Evolutionary conservation across 1,140 invertebrate species (phyloP), one percentile per base, ranked within the genome.

Genomic region (Drosophila mojavensis): DNA sequence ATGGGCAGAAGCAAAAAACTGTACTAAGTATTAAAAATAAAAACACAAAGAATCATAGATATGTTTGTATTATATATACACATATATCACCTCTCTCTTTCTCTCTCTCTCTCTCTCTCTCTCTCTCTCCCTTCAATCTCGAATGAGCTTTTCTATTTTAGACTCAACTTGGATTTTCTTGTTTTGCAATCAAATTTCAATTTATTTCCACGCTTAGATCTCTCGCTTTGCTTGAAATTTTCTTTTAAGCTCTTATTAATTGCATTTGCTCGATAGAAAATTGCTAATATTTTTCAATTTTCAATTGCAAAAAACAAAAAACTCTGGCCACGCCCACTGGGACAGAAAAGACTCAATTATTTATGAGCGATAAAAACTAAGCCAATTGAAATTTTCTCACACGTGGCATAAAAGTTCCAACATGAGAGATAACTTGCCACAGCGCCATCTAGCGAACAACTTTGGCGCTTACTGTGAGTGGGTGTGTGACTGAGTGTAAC

Each of bases 311-410:
- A 20, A 20, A 20, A 2, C n/a, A n/a, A n/a, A n/a, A n/a, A 2
- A 20, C 2, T 2, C 20, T 20, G 20, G 13, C 26, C 50, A 15
- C n/a, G 36, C n/a, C 33, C 13, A 17, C 11, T 24, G 10, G 4
- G 7, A 28, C 17, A 30, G 26, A 51, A 17, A 36, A 17, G 45
- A 39, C 30, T 77, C 48, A 59, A 68, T 74, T 74, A 77, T 74
- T 77, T 75, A 64, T 69, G 59, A 55, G 36, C 53, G 30, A 60
- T 58, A 66, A 66, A 75, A 51, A 60, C 61, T 59, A 72, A 78
- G 71, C 70, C 75, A 78, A 78, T 78, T 78, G 70, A 78, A 78
- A 78, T 74, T 74, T 78, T 78, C 71, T 74, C 75, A 74, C 65
- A 74, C 65, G 64, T 67, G 48, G 75, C 75, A 74, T 77, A 68